Base-by-base conservation (phyloP, 2,113 vertebrate genomes). In the Odontesthes bonariensis region DNA sequence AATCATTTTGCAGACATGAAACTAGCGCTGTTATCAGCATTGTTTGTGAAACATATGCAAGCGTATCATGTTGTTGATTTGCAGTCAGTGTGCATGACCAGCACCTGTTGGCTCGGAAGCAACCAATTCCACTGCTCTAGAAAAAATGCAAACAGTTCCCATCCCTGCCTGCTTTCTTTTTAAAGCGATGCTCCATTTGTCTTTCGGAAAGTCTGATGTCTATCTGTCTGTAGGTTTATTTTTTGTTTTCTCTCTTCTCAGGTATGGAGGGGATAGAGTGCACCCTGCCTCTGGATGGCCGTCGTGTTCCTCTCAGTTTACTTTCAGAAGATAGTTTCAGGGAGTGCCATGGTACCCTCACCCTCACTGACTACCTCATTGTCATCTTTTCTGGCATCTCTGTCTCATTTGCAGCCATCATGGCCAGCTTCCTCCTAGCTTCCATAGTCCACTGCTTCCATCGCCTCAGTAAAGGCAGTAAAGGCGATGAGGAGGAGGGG, bases 341-440 rank as follows among this genome's bases (percentile, higher is more conserved):
- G 2, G 96, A 96, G 80, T 98, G 97, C 91, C 95, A 86, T 31
- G 95, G 95, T 63, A 91, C 75, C 70, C 94, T 98, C 66, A 96
- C 96, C 0, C 78, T 97, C 81, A 96, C 94, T 0, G 97, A 98
- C 92, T 95, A 96, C 82, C 92, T 98, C 12, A 96, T 98, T 73
- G 96, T 98, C 91, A 95, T 98, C 90, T 98, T 98, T 90, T 98
- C 97, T 0, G 97, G 97, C 2, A 96, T 97, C 0, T 95, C 93
- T 0, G 96, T 98, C 72, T 98, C 96, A 46, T 93, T 98, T 0
- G 96, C 93, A 0, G 97, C 97, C 80, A 98, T 98, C 59, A 89
- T 96, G 8, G 95, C 96, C 68, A 98, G 96, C 91, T 98, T 98
- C 91, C 95, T 97, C 87, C 89, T 98, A 77, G 97, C 97, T 33